A percentile compares a stretch with the other conserved stretches of the same genome.
These are phyloP conservation scores for Scopus umbretta DNA, from an alignment of 2,113 vertebrate genomes.

Conservation along the genomic window DNA sequence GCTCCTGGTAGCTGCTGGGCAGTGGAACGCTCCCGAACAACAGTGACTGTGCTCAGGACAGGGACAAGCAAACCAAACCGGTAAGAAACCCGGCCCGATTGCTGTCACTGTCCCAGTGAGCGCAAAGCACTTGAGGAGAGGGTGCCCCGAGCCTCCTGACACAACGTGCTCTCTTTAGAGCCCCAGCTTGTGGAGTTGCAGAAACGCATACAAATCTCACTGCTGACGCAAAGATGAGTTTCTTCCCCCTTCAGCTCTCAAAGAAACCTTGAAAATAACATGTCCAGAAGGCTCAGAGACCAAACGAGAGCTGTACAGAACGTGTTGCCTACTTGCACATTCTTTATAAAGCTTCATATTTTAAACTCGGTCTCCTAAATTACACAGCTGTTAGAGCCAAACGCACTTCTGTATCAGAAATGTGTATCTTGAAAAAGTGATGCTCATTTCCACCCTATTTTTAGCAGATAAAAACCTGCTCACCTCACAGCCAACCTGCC, in stretches of 20 bases:
- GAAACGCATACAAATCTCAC: not conserved
- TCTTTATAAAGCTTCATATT: not conserved
- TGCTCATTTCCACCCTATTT: not conserved
- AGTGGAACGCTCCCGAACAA: not conserved
- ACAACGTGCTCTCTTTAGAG: accelerated
- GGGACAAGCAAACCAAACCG: not conserved
- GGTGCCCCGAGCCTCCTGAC: accelerated
- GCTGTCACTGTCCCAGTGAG: not conserved
- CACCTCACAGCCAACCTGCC: not conserved
- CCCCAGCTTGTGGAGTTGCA: not conserved
- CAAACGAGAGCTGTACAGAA: not conserved
- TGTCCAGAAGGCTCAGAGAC: not conserved
- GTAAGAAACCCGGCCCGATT: accelerated
- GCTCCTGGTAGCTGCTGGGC: not conserved
- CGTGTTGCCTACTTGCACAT: not conserved
- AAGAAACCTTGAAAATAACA: not conserved
- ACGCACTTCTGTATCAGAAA: not conserved
- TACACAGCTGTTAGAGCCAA: not conserved
- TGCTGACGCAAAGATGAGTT: not conserved
- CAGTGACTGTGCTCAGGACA: accelerated
- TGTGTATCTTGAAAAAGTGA: not conserved
- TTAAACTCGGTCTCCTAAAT: not conserved
- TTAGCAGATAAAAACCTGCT: not conserved
- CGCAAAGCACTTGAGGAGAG: not conserved
- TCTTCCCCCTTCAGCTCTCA: not conserved